Conservation (phyloP, 2,888 invertebrate species). For the Eudemis profundana region DNA sequence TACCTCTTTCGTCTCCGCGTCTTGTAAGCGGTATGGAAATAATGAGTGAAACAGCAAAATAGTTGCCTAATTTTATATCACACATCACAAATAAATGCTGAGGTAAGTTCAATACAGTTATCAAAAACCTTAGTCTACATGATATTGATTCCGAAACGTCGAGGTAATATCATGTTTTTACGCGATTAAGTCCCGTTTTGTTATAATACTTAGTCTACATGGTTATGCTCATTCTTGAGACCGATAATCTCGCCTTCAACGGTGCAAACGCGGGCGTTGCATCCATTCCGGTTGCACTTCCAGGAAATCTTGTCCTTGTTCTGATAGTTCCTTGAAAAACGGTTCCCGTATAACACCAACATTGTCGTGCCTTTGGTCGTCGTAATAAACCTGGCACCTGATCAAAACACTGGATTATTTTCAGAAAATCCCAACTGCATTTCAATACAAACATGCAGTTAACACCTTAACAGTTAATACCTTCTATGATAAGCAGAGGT, state of each 20-base stretch:
- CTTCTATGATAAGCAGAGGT: no score
- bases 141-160: no score
- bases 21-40: neutral
- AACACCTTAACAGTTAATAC: no score
- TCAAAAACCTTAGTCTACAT: slow-evolving; percentile 42
- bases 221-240: slow-evolving; percentile 61
- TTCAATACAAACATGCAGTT: neutral
- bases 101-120: neutral
- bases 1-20: neutral
- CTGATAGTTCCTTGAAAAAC: slow-evolving; percentile 66
- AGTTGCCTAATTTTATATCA: slow-evolving; percentile 4
- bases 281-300: slow-evolving; percentile 64
- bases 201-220: slow-evolving; percentile 47
- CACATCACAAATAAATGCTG: neutral
- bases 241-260: slow-evolving; percentile 54
- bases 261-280: slow-evolving; percentile 64
- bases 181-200: no score
- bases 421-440: neutral
- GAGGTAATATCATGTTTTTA: no score
- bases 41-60: neutral
- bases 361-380: slow-evolving; percentile 61
- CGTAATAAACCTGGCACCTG: slow-evolving; percentile 52
- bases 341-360: slow-evolving; percentile 55
- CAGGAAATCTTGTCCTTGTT: slow-evolving; percentile 64
- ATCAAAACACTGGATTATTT: neutral